Base-by-base conservation (phyloP, 2,113 vertebrate species). In the Dryoscopus gambensis region DNA sequence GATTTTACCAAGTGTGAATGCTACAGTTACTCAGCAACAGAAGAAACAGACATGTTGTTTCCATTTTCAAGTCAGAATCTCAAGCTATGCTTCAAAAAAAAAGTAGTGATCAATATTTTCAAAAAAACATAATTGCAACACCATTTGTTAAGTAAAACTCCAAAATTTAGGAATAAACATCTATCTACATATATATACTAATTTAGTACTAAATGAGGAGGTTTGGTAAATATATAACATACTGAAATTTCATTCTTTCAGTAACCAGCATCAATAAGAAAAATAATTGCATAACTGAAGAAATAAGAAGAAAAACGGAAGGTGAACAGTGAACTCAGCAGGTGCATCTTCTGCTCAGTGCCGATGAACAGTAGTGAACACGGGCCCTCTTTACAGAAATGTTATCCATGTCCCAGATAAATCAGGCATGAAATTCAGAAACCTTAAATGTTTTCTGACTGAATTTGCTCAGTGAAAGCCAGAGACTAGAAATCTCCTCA, bases 361-460 rank as follows among this genome's bases (percentile, higher is more conserved):
- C 2, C 0, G 0, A 53, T 17, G 13, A 68, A 50, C 1, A 3
- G 33, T 2, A 67, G 13, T 15, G 18, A 28, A 52, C 39, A 8
- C 13, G 19, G 31, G 20, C 15, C 15, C 27, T 46, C 4, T 49
- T 86, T 77, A 83, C 65, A 80, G 35, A 49, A 76, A 42, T 10
- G 4, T 57, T 84, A 42, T 37, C 31, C 62, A 7, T n/a, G 39
- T 37, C 31, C 18, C 18, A 35, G 9, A 5, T 19, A 87, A 64
- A 13, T 15, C 21, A 82, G 33, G n/a, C 14, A 78, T 31, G 44
- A 96, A 75, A 67, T 73, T 5, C 40, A 79, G 30, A 52, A 87
- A 64, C 14, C 68, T 67, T 21, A 25, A 71, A 47, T 14, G 17
- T 37, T 84, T 89, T 81, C 69, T 87, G 62, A 56, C 33, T 68